Percentiles rank a stretch among this genome's conserved stretches.
phyloP scores from a whole-genome alignment of 2,888 invertebrate genomes.

The Ametastegia equiseti region DNA sequence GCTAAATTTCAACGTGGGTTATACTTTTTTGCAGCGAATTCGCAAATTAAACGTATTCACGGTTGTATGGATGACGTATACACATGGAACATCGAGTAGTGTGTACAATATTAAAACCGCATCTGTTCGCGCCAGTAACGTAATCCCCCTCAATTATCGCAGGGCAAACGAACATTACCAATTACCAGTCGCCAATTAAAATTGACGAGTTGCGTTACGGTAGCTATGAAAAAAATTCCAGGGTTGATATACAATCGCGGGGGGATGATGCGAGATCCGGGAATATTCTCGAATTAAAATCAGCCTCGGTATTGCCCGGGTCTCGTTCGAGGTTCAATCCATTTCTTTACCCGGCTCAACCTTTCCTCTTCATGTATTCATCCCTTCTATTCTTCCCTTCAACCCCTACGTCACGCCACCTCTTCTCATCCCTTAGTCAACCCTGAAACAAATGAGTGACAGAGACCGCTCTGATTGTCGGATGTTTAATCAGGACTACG shows the following conservation, averaged over 20 bases:
- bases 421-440: conserved; percentile 16
- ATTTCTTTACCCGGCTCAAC: neutral
- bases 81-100: neutral
- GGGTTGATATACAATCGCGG: conserved; percentile 1
- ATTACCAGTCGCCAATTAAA: conserved; percentile 34
- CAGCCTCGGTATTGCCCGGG: neutral
- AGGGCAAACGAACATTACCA: conserved; percentile 24
- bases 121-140: conserved; percentile 24
- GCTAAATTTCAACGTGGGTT: no score
- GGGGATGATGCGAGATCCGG: neutral
- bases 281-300: conserved; percentile 27
- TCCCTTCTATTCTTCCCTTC: neutral
- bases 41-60: neutral
- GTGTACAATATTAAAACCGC: neutral
- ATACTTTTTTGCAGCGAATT: neutral
- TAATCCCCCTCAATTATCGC: conserved; percentile 38
- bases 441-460: conserved; percentile 43
- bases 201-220: conserved; percentile 21
- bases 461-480: conserved; percentile 33
- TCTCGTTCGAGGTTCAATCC: conserved; percentile 21
- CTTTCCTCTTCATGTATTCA: conserved; percentile 1
- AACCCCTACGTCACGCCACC: neutral
- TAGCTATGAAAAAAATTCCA: neutral
- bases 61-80: neutral
- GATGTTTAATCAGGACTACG: conserved; percentile 45